Base-by-base conservation (phyloP, 2,888 invertebrate genomes). In the Polymixis flavicincta region DNA sequence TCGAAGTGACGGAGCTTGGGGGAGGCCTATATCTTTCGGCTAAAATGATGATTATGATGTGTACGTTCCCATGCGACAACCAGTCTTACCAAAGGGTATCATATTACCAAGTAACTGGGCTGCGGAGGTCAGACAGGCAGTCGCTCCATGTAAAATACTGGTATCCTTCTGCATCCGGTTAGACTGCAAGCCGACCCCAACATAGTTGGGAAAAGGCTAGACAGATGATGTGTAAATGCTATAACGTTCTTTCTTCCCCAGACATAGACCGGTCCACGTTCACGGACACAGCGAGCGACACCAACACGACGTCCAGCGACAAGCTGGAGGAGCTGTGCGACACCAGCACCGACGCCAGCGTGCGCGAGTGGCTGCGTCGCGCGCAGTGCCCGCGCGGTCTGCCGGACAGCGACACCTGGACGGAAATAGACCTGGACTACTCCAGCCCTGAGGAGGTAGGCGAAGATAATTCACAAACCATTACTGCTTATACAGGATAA, bases 391-490 rank as follows among this genome's bases (percentile, higher is more conserved):
- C 92, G 17, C 82, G 88, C 28, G 89, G 88, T 70, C 87, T 89
- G 61, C 92, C 87, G 5, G 93, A 92, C 82, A 94, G 96, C 70
- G 97, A 97, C 86, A 97, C 97, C 76, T 98, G 98, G 98, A 98
- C 98, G 0, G 98, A 98, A 92, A 98, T 98, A 73, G 98, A 97
- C 92, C 93, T 98, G 88, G 97, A 97, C 80, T 97, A 97, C 90
- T 97, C 97, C 32, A 97, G 97, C 85, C 97, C 97, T 0, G 97
- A 97, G 74, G 97, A 97, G 89, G 94, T 96, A 32, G 11, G 70
- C 59, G 11, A 32, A 32, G 59, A 59, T 11, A 1, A 59, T 59
- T 32, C 32, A 22, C 6, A 32, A 59, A 32, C 19, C 9, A 57
- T 57, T 57, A 19, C 28, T 17, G 17, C 25, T n/a, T 55, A 14